Evolutionary conservation across 2,888 invertebrate genomes (phyloP), one percentile per base, ranked within the genome.

Genomic region (Acleris holmiana): DNA sequence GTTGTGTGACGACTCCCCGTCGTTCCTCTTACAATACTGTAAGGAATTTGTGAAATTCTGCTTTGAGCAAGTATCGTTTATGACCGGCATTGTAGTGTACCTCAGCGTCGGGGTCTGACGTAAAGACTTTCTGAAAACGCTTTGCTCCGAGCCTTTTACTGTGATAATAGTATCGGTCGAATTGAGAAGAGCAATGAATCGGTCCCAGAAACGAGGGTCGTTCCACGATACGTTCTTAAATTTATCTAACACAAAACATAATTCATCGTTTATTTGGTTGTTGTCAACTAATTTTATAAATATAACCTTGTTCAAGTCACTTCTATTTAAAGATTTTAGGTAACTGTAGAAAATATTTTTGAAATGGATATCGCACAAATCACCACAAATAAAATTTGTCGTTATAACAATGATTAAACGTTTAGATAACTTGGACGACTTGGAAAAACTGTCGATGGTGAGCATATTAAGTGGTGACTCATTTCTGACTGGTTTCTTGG

Each of bases 181-280:
- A 83, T 97, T 96, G 50, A 96, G 95, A 92, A 97, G 94, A 66
- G 96, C 94, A 80, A 95, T 93, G 69, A 98, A 93, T 84, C 96
- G 96, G 76, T 97, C 96, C 97, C 97, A 98, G 88, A 98, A 98
- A 70, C 96, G 93, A 58, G 95, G 94, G 79, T 97, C 97, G 70
- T 94, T 95, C 95, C 95, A 96, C 66, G 95, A 94, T 73, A 95
- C 93, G 76, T 94, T 95, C 59, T 94, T 94, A 91, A 96, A 94
- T 74, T 91, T 91, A 82, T 92, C 90, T 82, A 92, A 78, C 55
- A 91, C 76, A 71, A 86, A 88, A 83, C 91, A 83, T 19, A 92
- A 75, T 71, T 92, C 92, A 59, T 91, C 90, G 69, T 84, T 89
- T 74, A 92, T 88, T 82, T 91, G 90, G 77, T 88, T 89, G 76